Evolutionary conservation across 2,888 invertebrate genomes (phyloP).

Genomic region (Cephus pygmeus): DNA sequence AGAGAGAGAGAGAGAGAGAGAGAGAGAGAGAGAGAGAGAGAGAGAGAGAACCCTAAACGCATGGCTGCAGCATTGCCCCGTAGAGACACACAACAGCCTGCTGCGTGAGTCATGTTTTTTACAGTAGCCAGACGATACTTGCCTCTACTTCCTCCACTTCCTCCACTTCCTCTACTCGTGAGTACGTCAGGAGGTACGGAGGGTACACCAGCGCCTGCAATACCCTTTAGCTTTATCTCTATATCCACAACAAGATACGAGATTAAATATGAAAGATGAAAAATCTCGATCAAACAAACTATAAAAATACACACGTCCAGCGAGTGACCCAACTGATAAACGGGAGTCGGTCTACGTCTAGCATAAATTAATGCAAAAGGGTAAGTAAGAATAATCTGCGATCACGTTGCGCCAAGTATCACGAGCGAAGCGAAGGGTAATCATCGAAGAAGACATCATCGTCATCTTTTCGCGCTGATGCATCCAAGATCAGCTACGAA

Average conservation of each 20-base stretch:
- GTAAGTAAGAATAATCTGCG: too few relatives aligned
- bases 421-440: slow-evolving; percentile 36
- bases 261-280: too few relatives aligned
- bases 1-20: too few relatives aligned
- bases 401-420: too few relatives aligned
- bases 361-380: too few relatives aligned
- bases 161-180: slow-evolving; percentile 33
- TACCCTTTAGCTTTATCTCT: too few relatives aligned
- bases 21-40: slow-evolving; percentile 2
- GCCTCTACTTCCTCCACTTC: slow-evolving; percentile 36
- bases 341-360: slow-evolving; percentile 6
- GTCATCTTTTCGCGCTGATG: slow-evolving; percentile 52
- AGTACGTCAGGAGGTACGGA: slow-evolving; percentile 23
- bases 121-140: slow-evolving; percentile 63
- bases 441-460: slow-evolving; percentile 61
- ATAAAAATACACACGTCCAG: too few relatives aligned
- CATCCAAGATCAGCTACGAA: slow-evolving; percentile 25
- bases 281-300: too few relatives aligned
- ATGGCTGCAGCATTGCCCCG: slow-evolving; percentile 35
- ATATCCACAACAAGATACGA: too few relatives aligned
- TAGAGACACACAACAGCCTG: slow-evolving; percentile 50
- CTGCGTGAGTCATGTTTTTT: slow-evolving; percentile 59
- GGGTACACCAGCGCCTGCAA: neutral
- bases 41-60: too few relatives aligned
- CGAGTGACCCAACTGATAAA: too few relatives aligned